These are phyloP conservation scores for Sphinx pinastri DNA, from an alignment of 2,888 invertebrate genomes.

Conservation along the genomic window DNA sequence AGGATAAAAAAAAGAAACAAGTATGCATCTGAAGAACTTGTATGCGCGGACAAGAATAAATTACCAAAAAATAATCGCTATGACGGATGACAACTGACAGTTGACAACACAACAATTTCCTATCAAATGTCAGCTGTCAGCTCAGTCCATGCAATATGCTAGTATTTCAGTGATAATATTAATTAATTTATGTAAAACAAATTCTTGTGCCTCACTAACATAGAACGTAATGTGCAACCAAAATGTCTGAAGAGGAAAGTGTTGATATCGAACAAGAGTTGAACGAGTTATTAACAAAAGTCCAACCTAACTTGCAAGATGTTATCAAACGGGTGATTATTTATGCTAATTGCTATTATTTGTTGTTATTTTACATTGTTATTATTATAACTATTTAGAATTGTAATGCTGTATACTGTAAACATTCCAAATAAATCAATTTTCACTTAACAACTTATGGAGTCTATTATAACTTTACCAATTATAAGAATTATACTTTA, in stretches of 20 bases:
- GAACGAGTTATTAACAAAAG: conserved; percentile 73
- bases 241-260: conserved; percentile 69
- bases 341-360: conserved; percentile 24
- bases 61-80: background rate
- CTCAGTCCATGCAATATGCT: conserved; percentile 44
- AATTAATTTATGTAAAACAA: conserved; percentile 34
- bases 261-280: conserved; percentile 79
- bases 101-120: conserved; percentile 47
- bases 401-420: background rate
- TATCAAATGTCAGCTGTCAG: conserved; percentile 38
- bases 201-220: conserved; percentile 31
- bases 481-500: background rate
- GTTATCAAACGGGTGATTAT: conserved; percentile 84
- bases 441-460: background rate
- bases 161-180: conserved; percentile 35
- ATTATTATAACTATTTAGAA: background rate
- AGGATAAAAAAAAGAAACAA: too few species aligned
- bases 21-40: too few species aligned
- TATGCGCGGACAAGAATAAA: too few species aligned
- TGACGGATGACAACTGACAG: conserved; percentile 27
- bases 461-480: background rate
- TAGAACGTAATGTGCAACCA: conserved; percentile 48
- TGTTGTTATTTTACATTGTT: background rate
- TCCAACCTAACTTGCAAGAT: conserved; percentile 83
- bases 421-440: background rate